Evolutionary conservation across 2,797 vertebrate species (phyloP).

Genomic region (Menidia menidia): DNA sequence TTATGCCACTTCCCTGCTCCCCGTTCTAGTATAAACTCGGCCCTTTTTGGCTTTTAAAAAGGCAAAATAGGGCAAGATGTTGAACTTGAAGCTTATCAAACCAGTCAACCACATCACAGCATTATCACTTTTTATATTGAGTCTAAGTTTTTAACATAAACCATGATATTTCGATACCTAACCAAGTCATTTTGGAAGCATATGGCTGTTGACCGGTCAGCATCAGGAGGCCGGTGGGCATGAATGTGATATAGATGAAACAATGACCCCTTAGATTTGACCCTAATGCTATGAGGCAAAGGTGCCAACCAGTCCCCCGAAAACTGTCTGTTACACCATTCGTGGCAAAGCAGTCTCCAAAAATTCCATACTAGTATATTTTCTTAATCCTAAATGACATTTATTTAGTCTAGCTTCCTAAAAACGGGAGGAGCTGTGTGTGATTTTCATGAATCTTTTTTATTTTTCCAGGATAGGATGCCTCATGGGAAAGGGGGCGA

Average conservation of each 20-base stretch:
- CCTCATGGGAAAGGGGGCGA: constrained; percentile 46
- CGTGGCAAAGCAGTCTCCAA: constrained; percentile 8
- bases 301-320: too few species aligned
- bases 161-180: background rate
- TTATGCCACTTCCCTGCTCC: background rate
- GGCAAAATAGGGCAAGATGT: background rate
- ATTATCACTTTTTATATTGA: too few species aligned
- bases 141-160: background rate
- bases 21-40: background rate
- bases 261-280: background rate
- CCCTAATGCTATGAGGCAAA: too few species aligned
- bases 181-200: background rate
- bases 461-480: constrained; percentile 47
- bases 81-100: background rate
- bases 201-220: background rate
- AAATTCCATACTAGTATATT: constrained; percentile 31
- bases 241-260: background rate
- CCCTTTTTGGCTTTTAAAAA: background rate
- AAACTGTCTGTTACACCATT: too few species aligned
- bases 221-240: background rate
- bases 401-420: constrained; percentile 63
- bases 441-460: constrained; percentile 40
- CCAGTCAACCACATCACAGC: background rate
- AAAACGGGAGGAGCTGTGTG: constrained; percentile 37
- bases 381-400: constrained; percentile 61